phyloP scores from a whole-genome alignment of 2,113 vertebrate species.

The Miniopterus natalensis region DNA sequence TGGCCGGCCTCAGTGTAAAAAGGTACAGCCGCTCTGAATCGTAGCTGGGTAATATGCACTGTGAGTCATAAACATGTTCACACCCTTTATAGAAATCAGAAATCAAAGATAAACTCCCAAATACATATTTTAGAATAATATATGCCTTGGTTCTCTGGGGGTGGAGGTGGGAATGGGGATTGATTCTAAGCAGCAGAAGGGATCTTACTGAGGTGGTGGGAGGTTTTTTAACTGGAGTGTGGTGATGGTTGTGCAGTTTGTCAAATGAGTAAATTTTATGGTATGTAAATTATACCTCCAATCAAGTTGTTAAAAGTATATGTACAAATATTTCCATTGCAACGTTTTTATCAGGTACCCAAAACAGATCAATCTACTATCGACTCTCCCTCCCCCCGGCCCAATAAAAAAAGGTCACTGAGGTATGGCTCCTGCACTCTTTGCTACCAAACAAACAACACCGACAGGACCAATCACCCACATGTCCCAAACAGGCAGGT shows the following conservation, averaged over 20 bases:
- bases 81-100: neutral
- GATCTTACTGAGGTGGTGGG: neutral
- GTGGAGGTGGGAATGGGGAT: neutral
- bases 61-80: neutral
- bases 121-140: neutral
- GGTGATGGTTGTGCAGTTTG: neutral
- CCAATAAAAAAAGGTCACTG: neutral
- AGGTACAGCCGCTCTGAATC: neutral
- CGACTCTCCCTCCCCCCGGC: neutral
- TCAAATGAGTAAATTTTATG: neutral
- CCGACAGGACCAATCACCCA: accelerated
- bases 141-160: neutral
- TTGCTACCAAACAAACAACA: neutral
- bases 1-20: neutral
- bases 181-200: neutral
- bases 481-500: too few relatives aligned
- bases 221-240: neutral
- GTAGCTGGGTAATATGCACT: neutral
- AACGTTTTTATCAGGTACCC: neutral
- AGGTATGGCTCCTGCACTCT: neutral
- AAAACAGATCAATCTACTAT: neutral
- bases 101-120: neutral
- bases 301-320: neutral
- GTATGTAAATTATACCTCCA: neutral
- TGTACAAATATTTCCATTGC: neutral